These are phyloP conservation scores for Phylloscopus trochiloides DNA, from an alignment of 2,113 vertebrate genomes.

Conservation along the genomic window DNA sequence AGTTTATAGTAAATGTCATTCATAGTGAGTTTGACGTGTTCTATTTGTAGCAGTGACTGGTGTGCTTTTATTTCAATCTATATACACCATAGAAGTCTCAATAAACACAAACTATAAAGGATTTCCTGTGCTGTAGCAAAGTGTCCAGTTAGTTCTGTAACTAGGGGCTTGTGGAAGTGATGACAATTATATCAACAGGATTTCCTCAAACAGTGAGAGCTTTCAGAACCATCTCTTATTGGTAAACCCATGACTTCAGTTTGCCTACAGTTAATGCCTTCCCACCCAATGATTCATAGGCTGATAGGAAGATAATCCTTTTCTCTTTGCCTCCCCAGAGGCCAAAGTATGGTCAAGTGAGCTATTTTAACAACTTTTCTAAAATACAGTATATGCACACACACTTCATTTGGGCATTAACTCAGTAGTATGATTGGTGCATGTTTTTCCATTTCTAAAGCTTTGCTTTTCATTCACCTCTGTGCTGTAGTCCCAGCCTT, in stretches of 20 bases:
- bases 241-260: not conserved
- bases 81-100: not conserved
- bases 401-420: not conserved
- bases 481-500: not conserved
- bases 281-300: not conserved
- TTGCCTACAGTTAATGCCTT: not conserved
- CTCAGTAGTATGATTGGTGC: not conserved
- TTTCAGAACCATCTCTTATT: not conserved
- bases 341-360: not conserved
- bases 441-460: not conserved
- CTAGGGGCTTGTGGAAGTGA: not conserved
- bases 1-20: not conserved
- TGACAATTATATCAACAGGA: not conserved
- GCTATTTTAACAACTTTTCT: not conserved
- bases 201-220: not conserved
- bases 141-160: not conserved
- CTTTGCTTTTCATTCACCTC: not conserved
- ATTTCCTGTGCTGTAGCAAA: not conserved
- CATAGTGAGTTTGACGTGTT: not conserved
- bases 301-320: not conserved
- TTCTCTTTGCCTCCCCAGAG: not conserved
- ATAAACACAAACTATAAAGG: not conserved
- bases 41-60: not conserved
- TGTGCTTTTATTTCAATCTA: not conserved
- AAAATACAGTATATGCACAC: not conserved